Evolutionary conservation across 2,113 vertebrate species (phyloP).

Genomic region (Tragelaphus imberbis): DNA sequence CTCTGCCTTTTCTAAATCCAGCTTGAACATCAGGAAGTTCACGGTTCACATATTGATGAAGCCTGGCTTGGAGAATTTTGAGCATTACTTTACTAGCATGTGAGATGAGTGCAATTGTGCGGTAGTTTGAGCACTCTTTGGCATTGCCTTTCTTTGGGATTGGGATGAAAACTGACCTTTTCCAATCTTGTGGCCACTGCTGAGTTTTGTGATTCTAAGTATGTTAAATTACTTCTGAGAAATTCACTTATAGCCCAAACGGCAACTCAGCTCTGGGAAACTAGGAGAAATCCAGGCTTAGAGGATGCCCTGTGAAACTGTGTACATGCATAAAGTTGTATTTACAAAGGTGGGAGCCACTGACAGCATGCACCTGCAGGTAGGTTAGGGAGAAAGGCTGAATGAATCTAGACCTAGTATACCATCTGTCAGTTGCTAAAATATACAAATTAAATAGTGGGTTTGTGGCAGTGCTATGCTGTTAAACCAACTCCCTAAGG

Average conservation of each 20-base stretch:
- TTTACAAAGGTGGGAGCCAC: not conserved
- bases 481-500: not conserved
- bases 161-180: no score
- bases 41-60: no score
- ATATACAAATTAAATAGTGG: not conserved
- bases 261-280: constrained; percentile 12
- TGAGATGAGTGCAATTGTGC: no score
- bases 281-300: not conserved
- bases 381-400: not conserved
- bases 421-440: not conserved
- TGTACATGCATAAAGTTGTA: not conserved
- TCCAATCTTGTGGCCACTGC: no score
- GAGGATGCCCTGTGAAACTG: not conserved
- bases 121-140: no score
- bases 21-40: no score
- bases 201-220: constrained; percentile 12
- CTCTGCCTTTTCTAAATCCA: no score
- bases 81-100: no score
- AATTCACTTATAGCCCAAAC: not conserved
- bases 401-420: not conserved
- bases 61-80: no score
- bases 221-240: constrained; percentile 32
- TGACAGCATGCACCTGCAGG: not conserved
- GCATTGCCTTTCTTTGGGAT: no score
- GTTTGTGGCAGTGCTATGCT: not conserved